A percentile compares a stretch with the other conserved stretches of the same genome.
phyloP scores from a whole-genome alignment of 2,888 invertebrate species.

The Acanthacorydalis orientalis region DNA sequence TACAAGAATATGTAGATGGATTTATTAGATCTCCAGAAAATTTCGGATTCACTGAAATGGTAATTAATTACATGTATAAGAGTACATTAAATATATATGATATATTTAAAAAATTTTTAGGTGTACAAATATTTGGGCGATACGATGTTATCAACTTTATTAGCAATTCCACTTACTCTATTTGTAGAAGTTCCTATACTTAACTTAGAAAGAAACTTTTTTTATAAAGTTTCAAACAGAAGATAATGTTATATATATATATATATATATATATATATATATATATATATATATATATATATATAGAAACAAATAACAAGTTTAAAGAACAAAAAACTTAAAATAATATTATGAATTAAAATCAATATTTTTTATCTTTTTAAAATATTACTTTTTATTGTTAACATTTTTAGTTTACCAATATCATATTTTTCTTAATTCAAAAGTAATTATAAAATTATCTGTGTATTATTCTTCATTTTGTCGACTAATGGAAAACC shows the following conservation, averaged over 20 bases:
- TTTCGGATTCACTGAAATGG: slow-evolving; percentile 2
- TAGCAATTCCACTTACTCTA: background rate
- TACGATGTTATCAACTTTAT: background rate
- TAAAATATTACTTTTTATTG: no score
- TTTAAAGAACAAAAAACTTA: no score
- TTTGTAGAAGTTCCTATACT: background rate
- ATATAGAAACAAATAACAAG: no score
- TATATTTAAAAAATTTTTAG: background rate
- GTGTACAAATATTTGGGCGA: slow-evolving; percentile 1
- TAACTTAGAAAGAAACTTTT: background rate
- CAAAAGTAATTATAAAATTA: no score
- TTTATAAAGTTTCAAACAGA: background rate
- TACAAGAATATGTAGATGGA: background rate
- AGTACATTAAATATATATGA: background rate
- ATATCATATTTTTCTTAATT: no score
- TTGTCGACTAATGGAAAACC: no score
- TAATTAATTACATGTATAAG: background rate
- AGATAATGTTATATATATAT: background rate
- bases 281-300: no score
- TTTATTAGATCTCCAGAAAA: background rate
- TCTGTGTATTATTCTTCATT: no score
- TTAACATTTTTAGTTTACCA: no score
- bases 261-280: no score
- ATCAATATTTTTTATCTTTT: no score
- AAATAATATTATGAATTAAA: no score